These are phyloP conservation scores for Ammospiza nelsoni DNA, from an alignment of 2,113 vertebrate genomes.

Conservation along the genomic window DNA sequence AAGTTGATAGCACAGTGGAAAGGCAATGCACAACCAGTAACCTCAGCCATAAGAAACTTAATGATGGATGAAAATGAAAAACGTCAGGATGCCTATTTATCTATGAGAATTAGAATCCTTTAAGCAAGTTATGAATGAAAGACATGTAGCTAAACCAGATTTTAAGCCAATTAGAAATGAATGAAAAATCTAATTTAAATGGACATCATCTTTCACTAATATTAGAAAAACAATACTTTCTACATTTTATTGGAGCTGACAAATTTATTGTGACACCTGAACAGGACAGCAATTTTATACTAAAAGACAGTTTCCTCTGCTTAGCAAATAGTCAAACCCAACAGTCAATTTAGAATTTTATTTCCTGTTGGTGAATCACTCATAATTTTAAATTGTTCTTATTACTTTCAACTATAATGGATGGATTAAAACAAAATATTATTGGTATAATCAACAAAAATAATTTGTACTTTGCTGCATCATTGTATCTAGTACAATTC, in stretches of 20 bases:
- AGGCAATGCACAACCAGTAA: conserved; percentile 58
- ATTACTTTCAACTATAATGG: conserved; percentile 14
- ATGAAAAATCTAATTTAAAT: conserved; percentile 76
- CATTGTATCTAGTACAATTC: neutral
- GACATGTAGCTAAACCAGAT: conserved; percentile 66
- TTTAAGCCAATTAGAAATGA: conserved; percentile 77
- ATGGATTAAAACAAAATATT: neutral
- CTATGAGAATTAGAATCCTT: conserved; percentile 74
- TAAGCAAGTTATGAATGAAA: conserved; percentile 73
- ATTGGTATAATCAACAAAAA: conserved; percentile 15
- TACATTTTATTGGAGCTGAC: conserved; percentile 46
- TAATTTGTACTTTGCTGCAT: neutral
- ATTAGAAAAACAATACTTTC: conserved; percentile 64
- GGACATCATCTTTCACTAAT: conserved; percentile 67
- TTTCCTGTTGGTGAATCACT: conserved; percentile 16
- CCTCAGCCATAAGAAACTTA: conserved; percentile 74
- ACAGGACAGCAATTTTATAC: conserved; percentile 47
- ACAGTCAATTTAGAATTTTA: conserved; percentile 3
- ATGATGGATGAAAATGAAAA: conserved; percentile 77
- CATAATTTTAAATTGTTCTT: conserved; percentile 18
- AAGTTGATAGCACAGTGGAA: conserved; percentile 65
- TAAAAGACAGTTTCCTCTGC: conserved; percentile 25
- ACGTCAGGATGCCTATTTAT: conserved; percentile 71
- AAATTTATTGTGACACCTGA: conserved; percentile 63
- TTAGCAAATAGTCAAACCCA: conserved; percentile 50